Base-by-base conservation (phyloP, 2,888 invertebrate genomes). In the Parapristionchus giblindavisi region DNA sequence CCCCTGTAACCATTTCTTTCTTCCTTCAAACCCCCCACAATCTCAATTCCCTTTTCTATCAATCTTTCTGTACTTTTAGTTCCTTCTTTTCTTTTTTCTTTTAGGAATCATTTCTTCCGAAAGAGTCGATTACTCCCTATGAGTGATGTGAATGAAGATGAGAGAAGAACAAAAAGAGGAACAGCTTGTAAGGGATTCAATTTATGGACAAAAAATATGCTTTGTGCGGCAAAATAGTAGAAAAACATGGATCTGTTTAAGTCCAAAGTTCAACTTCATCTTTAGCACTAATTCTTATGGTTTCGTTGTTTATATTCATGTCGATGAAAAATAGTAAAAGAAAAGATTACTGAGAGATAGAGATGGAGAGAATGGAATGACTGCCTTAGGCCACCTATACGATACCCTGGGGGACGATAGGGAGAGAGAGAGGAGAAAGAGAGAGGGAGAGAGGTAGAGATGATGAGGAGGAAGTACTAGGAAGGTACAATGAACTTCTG, bases 121-220 rank as follows among this genome's bases (percentile, higher is more conserved):
- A 24, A 3, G n/a, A n/a, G n/a, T n/a, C n/a, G n/a, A n/a, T n/a
- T n/a, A n/a, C n/a, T n/a, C n/a, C n/a, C n/a, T n/a, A n/a, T n/a
- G n/a, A n/a, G n/a, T n/a, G n/a, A n/a, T n/a, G n/a, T n/a, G n/a
- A n/a, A n/a, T n/a, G n/a, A n/a, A n/a, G n/a, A n/a, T n/a, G n/a
- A n/a, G n/a, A n/a, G n/a, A n/a, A n/a, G n/a, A n/a, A n/a, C n/a
- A n/a, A n/a, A n/a, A 34, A 6, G 27, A 17, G 1, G 21, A 66
- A 74, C 76, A 56, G n/a, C 40, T 27, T 38, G 11, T 65, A n/a
- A n/a, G 17, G 17, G 56, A 6, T 24, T 54, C 56, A 17, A n/a
- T n/a, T n/a, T n/a, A n/a, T n/a, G n/a, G n/a, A n/a, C n/a, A n/a
- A n/a, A n/a, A n/a, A n/a, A n/a, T n/a, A n/a, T n/a, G n/a, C n/a